Percentiles rank a stretch among this genome's conserved stretches.
Conservation (phyloP, 2,888 invertebrate species). For the Steromphala cineraria region DNA sequence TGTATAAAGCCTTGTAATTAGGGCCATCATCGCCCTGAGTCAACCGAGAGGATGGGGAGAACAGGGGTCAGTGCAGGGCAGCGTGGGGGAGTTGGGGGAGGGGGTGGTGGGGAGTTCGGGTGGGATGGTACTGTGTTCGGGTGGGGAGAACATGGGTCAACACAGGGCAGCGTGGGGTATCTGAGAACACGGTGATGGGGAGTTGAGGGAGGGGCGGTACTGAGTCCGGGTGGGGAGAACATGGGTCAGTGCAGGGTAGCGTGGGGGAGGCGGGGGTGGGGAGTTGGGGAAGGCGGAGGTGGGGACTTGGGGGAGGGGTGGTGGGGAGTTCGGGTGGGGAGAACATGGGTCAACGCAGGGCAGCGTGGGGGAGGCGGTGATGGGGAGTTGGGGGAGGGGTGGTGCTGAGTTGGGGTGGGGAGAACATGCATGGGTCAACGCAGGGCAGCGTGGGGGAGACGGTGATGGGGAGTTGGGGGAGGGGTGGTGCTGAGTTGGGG, state of each 20-base stretch:
- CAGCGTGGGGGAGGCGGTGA: too few species aligned
- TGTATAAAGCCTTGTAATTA: slow-evolving; percentile 2
- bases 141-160: too few species aligned
- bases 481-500: not conserved
- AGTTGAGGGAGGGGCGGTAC: not conserved
- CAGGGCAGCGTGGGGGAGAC: not conserved
- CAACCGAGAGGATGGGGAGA: not conserved
- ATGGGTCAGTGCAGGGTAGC: not conserved
- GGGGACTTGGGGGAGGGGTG: not conserved
- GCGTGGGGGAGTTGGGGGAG: not conserved
- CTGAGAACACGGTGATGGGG: too few species aligned
- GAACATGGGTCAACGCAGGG: too few species aligned
- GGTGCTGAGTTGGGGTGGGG: not conserved
- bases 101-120: not conserved
- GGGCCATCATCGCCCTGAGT: not conserved
- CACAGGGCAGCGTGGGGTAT: too few species aligned
- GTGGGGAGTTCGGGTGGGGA: not conserved
- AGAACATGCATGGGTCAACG: too few species aligned
- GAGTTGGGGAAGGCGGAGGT: too few species aligned
- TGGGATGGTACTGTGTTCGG: not conserved
- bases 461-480: not conserved
- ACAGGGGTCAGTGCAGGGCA: not conserved
- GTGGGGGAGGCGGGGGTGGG: not conserved
- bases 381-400: not conserved
- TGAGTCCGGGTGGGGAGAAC: not conserved